Base-by-base conservation (phyloP, 1,140 invertebrate species). In the Eciton burchellii region DNA sequence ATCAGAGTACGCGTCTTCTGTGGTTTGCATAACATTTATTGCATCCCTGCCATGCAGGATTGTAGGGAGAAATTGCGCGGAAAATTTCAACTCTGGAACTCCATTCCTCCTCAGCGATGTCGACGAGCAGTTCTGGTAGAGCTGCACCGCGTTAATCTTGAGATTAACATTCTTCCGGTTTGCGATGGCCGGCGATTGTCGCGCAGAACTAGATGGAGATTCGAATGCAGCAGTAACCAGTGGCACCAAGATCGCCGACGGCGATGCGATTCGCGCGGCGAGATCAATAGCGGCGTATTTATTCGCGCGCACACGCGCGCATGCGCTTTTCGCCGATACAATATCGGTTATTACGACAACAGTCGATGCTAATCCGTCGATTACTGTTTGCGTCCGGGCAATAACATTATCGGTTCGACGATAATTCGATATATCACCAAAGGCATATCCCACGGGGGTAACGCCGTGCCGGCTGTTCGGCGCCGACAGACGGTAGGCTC, bases 321-420 rank as follows among this genome's bases (percentile, higher is more conserved):
- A 54, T 56, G 68, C 74, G 74, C 74, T 86, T 83, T 77, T 70
- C 70, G 2, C 35, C 45, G 24, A 43, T n/a, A n/a, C 57, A 71
- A 81, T 81, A 88, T 84, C 74, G 74, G 63, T 68, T 81, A 84
- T 84, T 72, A 82, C 83, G 77, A 70, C 88, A 88, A 88, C 85
- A 83, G 86, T 62, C 83, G 63, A 74, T 74, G 87, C 62, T 88
- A 88, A 88, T 88, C 86, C 87, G 73, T 88, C 87, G 87, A 88
- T 88, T 88, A 88, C 73, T 86, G 86, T 88, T 88, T 73, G 76
- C 72, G 65, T 29, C 63, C 35, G 35, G 86, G 83, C 83, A 88
- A 88, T 85, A 88, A 88, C 83, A 88, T 88, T 88, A 88, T 71
- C 86, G 77, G 83, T 88, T 88, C 85, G 87, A 88, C 86, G 83